These are phyloP conservation scores for Denticeps clupeoides DNA, from an alignment of 2,797 vertebrate species.

Conservation along the genomic window DNA sequence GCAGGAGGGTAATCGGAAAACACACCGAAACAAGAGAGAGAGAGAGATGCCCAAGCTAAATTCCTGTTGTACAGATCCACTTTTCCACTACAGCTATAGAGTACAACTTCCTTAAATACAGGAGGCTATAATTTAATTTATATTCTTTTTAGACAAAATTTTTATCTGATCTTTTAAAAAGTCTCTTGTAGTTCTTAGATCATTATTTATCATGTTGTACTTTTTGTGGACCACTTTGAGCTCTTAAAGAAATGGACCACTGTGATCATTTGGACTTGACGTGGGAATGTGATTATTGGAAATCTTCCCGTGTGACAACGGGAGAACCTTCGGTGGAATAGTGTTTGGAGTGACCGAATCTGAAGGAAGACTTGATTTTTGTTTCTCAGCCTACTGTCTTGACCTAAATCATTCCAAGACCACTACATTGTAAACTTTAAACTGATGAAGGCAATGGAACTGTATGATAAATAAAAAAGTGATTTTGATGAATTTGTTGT, in stretches of 20 bases:
- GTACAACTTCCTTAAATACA: conserved; percentile 58
- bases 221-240: conserved; percentile 42
- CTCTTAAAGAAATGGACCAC: conserved; percentile 39
- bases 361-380: conserved; percentile 16
- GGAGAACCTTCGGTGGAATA: conserved; percentile 11
- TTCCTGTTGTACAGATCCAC: conserved; percentile 35
- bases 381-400: conserved; percentile 24
- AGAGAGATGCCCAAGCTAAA: conserved; percentile 1
- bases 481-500: no score
- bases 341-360: conserved; percentile 9
- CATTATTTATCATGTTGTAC: conserved; percentile 53
- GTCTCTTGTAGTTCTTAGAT: conserved; percentile 40
- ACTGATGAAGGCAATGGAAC: conserved; percentile 38
- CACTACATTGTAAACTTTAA: conserved; percentile 39
- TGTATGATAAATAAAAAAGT: conserved; percentile 52
- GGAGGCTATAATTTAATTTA: conserved; percentile 69
- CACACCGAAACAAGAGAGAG: neutral
- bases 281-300: conserved; percentile 12
- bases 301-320: no score
- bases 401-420: conserved; percentile 28
- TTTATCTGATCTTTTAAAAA: conserved; percentile 35
- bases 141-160: conserved; percentile 49
- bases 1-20: conserved; percentile 12
- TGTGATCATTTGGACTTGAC: conserved; percentile 28
- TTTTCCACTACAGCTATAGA: conserved; percentile 43